Evolutionary conservation across 2,888 invertebrate species (phyloP).

Genomic region (Athalia rosae): DNA sequence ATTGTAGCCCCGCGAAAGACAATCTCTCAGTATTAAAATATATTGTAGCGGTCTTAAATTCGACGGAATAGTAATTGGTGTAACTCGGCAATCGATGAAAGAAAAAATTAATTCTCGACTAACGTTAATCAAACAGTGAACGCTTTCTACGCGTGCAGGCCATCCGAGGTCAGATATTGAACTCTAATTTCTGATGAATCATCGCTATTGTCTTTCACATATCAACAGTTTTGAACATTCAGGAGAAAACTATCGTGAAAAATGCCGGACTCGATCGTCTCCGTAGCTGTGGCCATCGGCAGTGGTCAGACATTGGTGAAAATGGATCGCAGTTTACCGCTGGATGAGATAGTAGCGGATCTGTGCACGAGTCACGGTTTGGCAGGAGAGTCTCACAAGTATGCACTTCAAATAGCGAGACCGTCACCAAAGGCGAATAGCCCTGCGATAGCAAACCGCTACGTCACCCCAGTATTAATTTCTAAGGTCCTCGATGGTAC

Average conservation of each 20-base stretch:
- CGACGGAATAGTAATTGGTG: too few species aligned
- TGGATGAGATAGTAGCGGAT: constrained; percentile 43
- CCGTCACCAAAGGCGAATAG: constrained; percentile 44
- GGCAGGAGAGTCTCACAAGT: constrained; percentile 19
- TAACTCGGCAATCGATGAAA: too few species aligned
- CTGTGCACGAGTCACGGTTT: constrained; percentile 36
- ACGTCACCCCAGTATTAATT: constrained; percentile 43
- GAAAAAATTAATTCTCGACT: too few species aligned
- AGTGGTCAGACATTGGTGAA: constrained; percentile 40
- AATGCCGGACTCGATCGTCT: constrained; percentile 45
- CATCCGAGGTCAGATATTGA: too few species aligned
- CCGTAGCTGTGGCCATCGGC: constrained; percentile 46
- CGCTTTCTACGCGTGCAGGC: too few species aligned
- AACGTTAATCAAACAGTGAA: too few species aligned
- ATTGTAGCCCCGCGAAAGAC: background rate
- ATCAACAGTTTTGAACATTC: background rate
- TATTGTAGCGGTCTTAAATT: too few species aligned
- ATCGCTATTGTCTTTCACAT: too few species aligned
- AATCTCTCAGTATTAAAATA: background rate
- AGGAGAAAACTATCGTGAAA: background rate
- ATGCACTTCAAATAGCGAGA: constrained; percentile 45
- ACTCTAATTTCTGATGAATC: too few species aligned
- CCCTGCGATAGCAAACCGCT: constrained; percentile 39
- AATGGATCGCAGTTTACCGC: constrained; percentile 41
- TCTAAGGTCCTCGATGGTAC: constrained; percentile 45